Base-by-base conservation (phyloP, 2,888 invertebrate species). In the Leptopilina myrica region DNA sequence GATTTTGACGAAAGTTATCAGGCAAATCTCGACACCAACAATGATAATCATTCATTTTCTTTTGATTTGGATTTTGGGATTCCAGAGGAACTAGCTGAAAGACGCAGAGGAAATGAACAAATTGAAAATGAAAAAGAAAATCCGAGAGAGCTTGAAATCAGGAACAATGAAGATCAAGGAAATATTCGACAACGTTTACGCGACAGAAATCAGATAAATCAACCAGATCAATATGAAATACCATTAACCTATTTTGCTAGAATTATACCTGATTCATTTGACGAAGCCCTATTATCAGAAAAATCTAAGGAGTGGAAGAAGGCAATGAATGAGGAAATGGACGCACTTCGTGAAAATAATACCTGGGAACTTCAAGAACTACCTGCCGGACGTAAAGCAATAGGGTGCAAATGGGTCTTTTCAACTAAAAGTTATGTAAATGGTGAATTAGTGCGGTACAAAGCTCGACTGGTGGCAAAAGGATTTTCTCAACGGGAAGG, bases 371-470 rank as follows among this genome's bases (percentile, higher is more conserved):
- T 77, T 0, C 65, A 79, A 7, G 11, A 33, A 26, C 53, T 15
- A 20, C 64, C 64, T 4, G 2, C 12, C 1, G 49, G 77, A 3
- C 78, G 76, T 77, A 76, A 77, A 12, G 43, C 78, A 11, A 53
- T 82, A 0, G 78, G 78, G n/a, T 82, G 64, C 0, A 81, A 80
- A 46, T 82, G 79, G 81, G 73, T 78, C 2, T 82, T 81, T 9
- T 56, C 67, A 26, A 26, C 78, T n/a, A 73, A 78, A 9, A 20
- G 56, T n/a, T n/a, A 53, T 20, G 46, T 33, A 12, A 43, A 14
- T 15, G 65, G 75, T 7, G 56, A 59, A 8, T 15, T 56, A 5
- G 9, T 15, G 1, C 0, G 15, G 0, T 77, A 53, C 14, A 46
- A 75, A 62, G 81, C 80, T 7, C 62, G 82, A 59, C 65, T 80